Conservation (phyloP, 2,888 invertebrate species). For the Caenorhabditis drosophilae region DNA sequence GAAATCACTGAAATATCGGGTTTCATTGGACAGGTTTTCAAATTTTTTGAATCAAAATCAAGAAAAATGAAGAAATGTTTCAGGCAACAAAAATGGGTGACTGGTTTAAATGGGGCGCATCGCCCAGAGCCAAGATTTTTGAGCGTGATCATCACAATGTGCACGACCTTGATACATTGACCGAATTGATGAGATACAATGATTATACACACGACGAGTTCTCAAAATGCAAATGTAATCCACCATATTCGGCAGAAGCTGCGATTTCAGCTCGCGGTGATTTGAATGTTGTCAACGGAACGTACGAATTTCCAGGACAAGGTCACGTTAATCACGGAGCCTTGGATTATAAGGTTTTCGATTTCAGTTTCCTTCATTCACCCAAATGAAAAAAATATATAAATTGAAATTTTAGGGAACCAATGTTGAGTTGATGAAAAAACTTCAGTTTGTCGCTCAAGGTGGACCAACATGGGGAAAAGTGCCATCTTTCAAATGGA, state of each 20-base stretch:
- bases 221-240: constrained; percentile 77
- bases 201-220: constrained; percentile 78
- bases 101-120: constrained; percentile 76
- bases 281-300: constrained; percentile 78
- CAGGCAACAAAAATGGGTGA: constrained; percentile 72
- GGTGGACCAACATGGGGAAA: constrained; percentile 73
- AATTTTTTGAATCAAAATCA: background rate
- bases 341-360: constrained; percentile 78
- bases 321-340: constrained; percentile 77
- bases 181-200: constrained; percentile 75
- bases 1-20: constrained; percentile 77
- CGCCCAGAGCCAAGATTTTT: constrained; percentile 70
- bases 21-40: constrained; percentile 73
- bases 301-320: constrained; percentile 77
- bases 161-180: constrained; percentile 75
- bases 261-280: constrained; percentile 79
- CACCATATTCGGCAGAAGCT: constrained; percentile 78
- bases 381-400: background rate
- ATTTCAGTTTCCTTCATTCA: too few species aligned
- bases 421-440: constrained; percentile 63
- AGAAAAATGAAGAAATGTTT: background rate
- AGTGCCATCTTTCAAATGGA: constrained; percentile 81
- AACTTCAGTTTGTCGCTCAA: constrained; percentile 75
- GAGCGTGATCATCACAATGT: constrained; percentile 75
- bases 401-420: constrained; percentile 60